Percentiles rank a stretch among this genome's conserved stretches.
Conservation (phyloP, 2,113 vertebrate species). For the Bubo blakistoni region DNA sequence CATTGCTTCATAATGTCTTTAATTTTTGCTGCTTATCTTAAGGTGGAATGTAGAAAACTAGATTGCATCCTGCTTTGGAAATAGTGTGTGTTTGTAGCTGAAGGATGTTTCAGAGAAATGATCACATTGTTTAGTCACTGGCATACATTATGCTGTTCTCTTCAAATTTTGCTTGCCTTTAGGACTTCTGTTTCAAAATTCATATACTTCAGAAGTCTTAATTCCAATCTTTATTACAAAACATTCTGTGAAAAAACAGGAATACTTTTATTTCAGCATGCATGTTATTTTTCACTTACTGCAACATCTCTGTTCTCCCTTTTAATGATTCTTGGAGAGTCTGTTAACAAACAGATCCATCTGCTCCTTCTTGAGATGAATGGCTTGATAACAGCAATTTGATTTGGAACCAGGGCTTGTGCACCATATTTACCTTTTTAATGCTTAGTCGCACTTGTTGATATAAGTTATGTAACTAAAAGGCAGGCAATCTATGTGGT, state of each 20-base stretch:
- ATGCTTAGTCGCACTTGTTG: not conserved
- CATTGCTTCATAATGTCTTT: not conserved
- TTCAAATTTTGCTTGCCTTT: not conserved
- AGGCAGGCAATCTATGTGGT: not conserved
- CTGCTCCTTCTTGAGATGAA: constrained; percentile 3
- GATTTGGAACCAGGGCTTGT: constrained; percentile 2
- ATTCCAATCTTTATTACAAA: not conserved
- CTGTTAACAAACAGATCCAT: constrained; percentile 15
- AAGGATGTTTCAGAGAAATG: not conserved
- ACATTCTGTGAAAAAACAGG: not conserved
- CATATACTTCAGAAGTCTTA: not conserved
- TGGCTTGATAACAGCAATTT: not conserved
- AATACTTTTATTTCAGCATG: constrained; percentile 4
- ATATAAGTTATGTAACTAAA: not conserved
- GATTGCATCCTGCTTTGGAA: not conserved
- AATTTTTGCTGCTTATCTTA: not conserved
- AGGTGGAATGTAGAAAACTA: not conserved
- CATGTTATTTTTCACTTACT: constrained; percentile 31
- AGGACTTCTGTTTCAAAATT: not conserved
- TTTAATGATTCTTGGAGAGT: constrained; percentile 1
- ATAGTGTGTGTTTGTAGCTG: not conserved
- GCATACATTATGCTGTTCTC: not conserved
- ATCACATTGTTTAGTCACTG: not conserved
- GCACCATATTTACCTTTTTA: not conserved
- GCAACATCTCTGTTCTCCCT: not conserved